Evolutionary conservation across 2,113 vertebrate genomes (phyloP).

Genomic region (Dissostichus mawsoni): DNA sequence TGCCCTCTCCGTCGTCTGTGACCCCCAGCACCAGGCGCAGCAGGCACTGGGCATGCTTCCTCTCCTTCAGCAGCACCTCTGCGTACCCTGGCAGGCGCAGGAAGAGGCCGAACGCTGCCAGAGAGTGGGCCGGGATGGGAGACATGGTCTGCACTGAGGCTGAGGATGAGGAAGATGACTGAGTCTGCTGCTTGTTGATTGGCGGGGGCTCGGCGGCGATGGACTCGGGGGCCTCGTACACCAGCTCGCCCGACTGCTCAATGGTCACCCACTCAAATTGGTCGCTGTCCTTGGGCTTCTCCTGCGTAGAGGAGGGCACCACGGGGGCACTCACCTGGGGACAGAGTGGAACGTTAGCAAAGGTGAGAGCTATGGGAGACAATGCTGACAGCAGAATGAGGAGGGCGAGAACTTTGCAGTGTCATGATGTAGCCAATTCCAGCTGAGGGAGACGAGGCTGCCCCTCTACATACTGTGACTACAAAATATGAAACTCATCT

Average conservation of each 20-base stretch:
- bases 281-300: conserved; percentile 98
- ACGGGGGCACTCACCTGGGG: conserved; percentile 95
- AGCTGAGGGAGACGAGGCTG: not conserved
- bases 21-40: conserved; percentile 97
- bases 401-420: conserved; percentile 4
- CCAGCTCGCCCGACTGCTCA: conserved; percentile 96
- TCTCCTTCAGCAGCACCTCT: conserved; percentile 97
- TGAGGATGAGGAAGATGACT: conserved; percentile 63
- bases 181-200: conserved; percentile 86
- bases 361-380: not conserved
- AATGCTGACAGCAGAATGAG: conserved; percentile 26
- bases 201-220: conserved; percentile 94
- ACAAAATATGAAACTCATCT: not conserved
- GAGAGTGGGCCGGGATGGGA: conserved; percentile 96
- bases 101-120: conserved; percentile 98
- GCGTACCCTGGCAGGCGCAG: conserved; percentile 97
- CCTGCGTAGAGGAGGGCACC: conserved; percentile 92
- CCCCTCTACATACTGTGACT: not conserved
- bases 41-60: conserved; percentile 98
- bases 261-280: conserved; percentile 99
- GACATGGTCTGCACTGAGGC: conserved; percentile 96
- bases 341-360: not conserved
- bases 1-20: conserved; percentile 98
- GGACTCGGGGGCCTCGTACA: conserved; percentile 97
- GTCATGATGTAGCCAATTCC: conserved; percentile 1